Percentiles rank a stretch among this genome's conserved stretches.
phyloP scores from a whole-genome alignment of 2,797 vertebrate species.

The Jordanella pulchra region DNA sequence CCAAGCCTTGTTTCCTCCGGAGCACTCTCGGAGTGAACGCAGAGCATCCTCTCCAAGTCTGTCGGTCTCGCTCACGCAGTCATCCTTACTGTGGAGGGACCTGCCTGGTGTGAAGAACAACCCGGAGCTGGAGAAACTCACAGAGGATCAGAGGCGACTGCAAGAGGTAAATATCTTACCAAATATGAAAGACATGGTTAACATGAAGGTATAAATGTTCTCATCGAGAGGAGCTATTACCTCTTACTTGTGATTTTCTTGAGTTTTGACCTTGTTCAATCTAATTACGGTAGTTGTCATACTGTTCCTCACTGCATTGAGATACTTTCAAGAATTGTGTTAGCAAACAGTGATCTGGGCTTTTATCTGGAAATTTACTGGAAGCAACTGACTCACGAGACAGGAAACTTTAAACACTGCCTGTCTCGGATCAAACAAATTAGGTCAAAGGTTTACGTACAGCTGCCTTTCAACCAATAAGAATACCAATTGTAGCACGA shows the following conservation, averaged over 20 bases:
- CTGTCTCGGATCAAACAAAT: not conserved
- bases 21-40: slow-evolving; percentile 32
- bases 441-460: not conserved
- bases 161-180: slow-evolving; percentile 87
- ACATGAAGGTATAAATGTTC: not conserved
- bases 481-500: not conserved
- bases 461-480: slow-evolving; percentile 1
- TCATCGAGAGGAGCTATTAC: not conserved
- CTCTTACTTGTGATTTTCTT: not conserved
- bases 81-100: slow-evolving; percentile 90
- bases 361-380: slow-evolving; percentile 1
- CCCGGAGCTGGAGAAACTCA: slow-evolving; percentile 80
- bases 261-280: not conserved
- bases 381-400: not conserved
- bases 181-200: not conserved
- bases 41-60: slow-evolving; percentile 82
- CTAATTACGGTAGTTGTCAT: too few relatives aligned
- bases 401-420: not conserved
- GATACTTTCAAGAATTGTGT: not conserved
- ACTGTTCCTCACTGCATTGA: not conserved
- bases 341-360: not conserved
- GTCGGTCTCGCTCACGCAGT: slow-evolving; percentile 82
- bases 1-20: slow-evolving; percentile 58
- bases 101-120: slow-evolving; percentile 87
- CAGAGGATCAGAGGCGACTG: slow-evolving; percentile 87